Base-by-base conservation (phyloP, 2,888 invertebrate species). In the Dryadula phaetusa region DNA sequence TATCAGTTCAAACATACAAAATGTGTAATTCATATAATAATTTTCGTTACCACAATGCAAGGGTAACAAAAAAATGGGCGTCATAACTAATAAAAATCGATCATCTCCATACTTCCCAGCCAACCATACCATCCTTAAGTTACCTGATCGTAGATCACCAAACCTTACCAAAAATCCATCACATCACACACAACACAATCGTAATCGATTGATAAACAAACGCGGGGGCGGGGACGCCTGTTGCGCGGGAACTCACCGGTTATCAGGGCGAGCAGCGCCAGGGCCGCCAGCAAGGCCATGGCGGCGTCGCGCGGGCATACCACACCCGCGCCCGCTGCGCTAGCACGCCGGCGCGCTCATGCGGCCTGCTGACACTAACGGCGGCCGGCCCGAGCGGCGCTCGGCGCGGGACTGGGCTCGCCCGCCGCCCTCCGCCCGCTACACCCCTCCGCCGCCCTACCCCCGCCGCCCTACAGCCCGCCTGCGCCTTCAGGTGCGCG, bases 321-420 rank as follows among this genome's bases (percentile, higher is more conserved):
- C 90, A 89, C 91, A 89, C 90, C 89, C 90, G 91, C 90, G 90
- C 90, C 84, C 88, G 87, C 87, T 85, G 88, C 90, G 90, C 90
- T 90, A 91, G 88, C 90, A 90, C 88, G 84, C 84, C 82, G 87
- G 82, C 89, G 88, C 88, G 86, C 87, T 88, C 88, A 89, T 90
- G 86, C 90, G 87, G 85, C 85, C 85, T 78, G 75, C 72, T 79
- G 70, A 78, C 75, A 72, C 72, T 74, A 73, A 82, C 79, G 79
- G 81, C 87, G 83, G 85, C 88, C 89, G 86, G 84, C 85, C 88
- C 88, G 83, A 83, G 85, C 88, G 83, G 87, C 87, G 85, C 87
- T 80, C 85, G 86, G 90, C 89, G 86, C 90, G 90, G 87, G 85
- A 87, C 90, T 87, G 83, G 81, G 78, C 84, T 81, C 82, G 82